phyloP scores from a whole-genome alignment of 2,113 vertebrate species.

The Phrynocephalus versicolor region DNA sequence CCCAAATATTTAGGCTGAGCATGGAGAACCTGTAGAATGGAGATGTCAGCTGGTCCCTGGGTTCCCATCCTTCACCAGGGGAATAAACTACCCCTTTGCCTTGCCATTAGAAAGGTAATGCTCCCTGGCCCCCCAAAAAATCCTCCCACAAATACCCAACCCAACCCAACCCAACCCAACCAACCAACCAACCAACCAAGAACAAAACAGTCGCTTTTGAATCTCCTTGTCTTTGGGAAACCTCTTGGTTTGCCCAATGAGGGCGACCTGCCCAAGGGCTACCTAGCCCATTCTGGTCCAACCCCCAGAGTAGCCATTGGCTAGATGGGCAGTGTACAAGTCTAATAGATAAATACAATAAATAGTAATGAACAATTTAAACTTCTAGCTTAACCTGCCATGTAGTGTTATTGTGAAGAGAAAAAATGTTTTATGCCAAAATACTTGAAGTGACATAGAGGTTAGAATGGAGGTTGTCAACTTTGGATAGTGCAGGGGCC shows the following conservation, averaged over 20 bases:
- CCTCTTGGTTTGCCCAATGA: background rate
- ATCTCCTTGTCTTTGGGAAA: background rate
- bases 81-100: background rate
- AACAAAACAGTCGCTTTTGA: background rate
- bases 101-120: background rate
- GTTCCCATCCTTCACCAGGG: constrained; percentile 39
- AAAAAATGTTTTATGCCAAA: background rate
- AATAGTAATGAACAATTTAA: too few species aligned
- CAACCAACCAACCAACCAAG: too few species aligned
- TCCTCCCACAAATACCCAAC: too few species aligned
- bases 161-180: too few species aligned
- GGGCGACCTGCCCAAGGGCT: background rate
- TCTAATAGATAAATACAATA: too few species aligned
- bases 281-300: background rate
- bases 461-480: background rate
- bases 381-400: background rate
- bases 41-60: constrained; percentile 16
- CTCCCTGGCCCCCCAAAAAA: too few species aligned
- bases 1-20: background rate
- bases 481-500: too few species aligned
- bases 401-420: background rate
- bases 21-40: constrained; percentile 34
- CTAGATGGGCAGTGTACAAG: too few species aligned
- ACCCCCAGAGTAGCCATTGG: too few species aligned
- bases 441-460: background rate